Base-by-base conservation (phyloP, 2,888 invertebrate genomes). In the Ecliptopera silaceata region DNA sequence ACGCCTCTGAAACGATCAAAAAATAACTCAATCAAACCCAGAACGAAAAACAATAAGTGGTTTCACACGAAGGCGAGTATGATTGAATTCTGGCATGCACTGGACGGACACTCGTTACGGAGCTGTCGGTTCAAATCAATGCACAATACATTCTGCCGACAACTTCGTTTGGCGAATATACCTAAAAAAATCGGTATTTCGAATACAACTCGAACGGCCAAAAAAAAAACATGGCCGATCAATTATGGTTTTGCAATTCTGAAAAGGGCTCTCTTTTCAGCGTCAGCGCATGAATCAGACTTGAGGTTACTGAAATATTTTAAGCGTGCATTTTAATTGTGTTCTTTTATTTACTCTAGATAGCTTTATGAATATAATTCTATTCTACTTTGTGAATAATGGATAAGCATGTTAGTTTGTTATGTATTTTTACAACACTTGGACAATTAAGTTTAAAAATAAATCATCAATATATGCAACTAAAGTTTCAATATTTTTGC, bases 11-110 rank as follows among this genome's bases (percentile, higher is more conserved):
- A 31, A 12, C 15, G 32, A 54, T 47, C 34, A 13, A 13, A 39
- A 48, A 39, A 48, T 39, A 41, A 39, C 38, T 53, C 48, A 42
- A 46, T 54, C 39, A 42, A 49, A 44, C 36, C 41, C 11, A 17
- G 29, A 41, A 54, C 13, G 13, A 59, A 69, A 34, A 70, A 76
- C 72, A 70, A 69, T 71, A 68, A 70, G 66, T 61, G 67, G 60
- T 64, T 59, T 62, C 55, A 51, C 59, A 61, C 58, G 58, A 63
- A 53, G 65, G 63, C 61, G 47, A 45, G 48, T 39, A 59, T 77
- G 77, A 78, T 79, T 77, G 77, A 77, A 77, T 77, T 77, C 69
- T 44, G 68, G 60, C 65, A 64, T 70, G 65, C 56, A 56, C 66
- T 64, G 64, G 74, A 68, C 68, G 64, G 74, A 68, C 68, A 64